Percentiles rank a stretch among this genome's conserved stretches.
phyloP scores from a whole-genome alignment of 2,888 invertebrate genomes.

The Eupithecia tripunctaria region DNA sequence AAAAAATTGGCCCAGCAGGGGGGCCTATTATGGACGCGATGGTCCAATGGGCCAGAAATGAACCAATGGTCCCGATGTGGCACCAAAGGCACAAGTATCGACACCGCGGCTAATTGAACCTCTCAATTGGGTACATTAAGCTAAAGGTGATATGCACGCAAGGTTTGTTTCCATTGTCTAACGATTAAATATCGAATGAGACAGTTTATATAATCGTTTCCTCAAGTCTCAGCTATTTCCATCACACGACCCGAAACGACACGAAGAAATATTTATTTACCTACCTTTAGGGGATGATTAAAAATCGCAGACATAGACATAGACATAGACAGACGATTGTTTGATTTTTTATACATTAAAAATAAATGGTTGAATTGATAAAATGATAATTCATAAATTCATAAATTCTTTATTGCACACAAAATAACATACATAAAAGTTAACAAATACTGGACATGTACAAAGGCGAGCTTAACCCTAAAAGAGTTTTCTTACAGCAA shows the following conservation, averaged over 20 bases:
- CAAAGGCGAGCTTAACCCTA: too few relatives aligned
- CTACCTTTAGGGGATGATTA: too few relatives aligned
- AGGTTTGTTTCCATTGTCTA: constrained; percentile 42
- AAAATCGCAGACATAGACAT: too few relatives aligned
- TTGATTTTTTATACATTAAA: too few relatives aligned
- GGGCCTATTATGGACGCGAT: constrained; percentile 37
- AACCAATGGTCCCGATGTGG: constrained; percentile 34
- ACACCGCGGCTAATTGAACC: constrained; percentile 60
- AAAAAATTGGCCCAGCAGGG: constrained; percentile 54
- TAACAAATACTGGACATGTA: too few relatives aligned
- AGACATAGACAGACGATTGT: too few relatives aligned
- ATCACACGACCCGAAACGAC: too few relatives aligned
- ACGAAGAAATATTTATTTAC: too few relatives aligned
- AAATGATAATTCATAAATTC: too few relatives aligned
- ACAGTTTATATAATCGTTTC: background rate
- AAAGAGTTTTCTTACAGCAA: too few relatives aligned
- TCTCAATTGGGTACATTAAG: constrained; percentile 57
- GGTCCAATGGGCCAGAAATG: constrained; percentile 27
- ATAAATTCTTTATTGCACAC: too few relatives aligned
- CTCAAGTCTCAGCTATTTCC: background rate
- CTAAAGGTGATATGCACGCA: constrained; percentile 51
- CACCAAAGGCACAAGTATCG: constrained; percentile 43
- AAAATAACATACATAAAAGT: too few relatives aligned
- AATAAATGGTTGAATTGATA: background rate
- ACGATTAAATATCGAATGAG: constrained; percentile 29